Evolutionary conservation across 2,888 invertebrate genomes (phyloP).

Genomic region (Cantharis lateralis): DNA sequence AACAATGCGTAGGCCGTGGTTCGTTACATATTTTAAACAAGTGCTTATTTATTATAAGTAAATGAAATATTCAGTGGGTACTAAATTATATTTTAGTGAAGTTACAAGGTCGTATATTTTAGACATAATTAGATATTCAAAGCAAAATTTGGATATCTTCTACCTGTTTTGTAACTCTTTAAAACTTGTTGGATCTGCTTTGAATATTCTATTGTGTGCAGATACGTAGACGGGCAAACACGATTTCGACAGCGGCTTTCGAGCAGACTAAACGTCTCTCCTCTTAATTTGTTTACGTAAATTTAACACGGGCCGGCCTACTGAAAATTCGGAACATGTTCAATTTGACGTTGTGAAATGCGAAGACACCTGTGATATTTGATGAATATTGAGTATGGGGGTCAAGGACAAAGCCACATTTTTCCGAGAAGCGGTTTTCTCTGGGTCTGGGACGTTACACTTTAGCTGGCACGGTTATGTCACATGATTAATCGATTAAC

Average conservation of each 20-base stretch:
- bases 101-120: constrained; percentile 31
- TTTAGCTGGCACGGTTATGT: not conserved
- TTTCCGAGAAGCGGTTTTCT: not conserved
- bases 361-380: not conserved
- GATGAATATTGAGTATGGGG: not conserved
- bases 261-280: not conserved
- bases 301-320: not conserved
- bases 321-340: not conserved
- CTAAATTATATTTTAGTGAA: constrained; percentile 29
- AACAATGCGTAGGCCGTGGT: constrained; percentile 27
- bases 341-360: not conserved
- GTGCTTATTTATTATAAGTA: constrained; percentile 23
- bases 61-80: constrained; percentile 31
- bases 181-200: constrained; percentile 12
- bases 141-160: constrained; percentile 27
- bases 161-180: constrained; percentile 26
- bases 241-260: constrained; percentile 5
- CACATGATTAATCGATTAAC: not conserved
- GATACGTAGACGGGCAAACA: not conserved
- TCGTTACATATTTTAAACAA: constrained; percentile 28
- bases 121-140: constrained; percentile 32
- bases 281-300: not conserved
- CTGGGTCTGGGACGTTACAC: not conserved
- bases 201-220: constrained; percentile 18
- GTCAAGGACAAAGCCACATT: not conserved